These are phyloP conservation scores for Syngnathus scovelli DNA, from an alignment of 2,113 vertebrate species.

Conservation along the genomic window DNA sequence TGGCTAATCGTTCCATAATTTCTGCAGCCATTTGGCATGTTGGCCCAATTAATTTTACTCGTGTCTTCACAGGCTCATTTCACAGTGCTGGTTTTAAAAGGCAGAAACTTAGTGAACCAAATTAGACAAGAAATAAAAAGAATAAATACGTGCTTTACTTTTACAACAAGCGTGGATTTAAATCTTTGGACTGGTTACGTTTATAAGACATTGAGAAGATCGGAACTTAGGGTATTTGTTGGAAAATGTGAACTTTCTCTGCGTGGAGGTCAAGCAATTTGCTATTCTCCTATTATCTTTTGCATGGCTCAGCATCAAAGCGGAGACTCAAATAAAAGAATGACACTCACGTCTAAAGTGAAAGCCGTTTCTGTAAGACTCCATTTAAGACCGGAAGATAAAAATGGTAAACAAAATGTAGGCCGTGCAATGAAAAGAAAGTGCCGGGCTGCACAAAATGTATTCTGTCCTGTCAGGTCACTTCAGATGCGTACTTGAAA, in stretches of 20 bases:
- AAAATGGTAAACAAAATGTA: constrained; percentile 22
- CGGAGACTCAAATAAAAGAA: constrained; percentile 16
- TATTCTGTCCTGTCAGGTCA: constrained; percentile 21
- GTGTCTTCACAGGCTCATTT: constrained; percentile 18
- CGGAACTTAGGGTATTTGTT: constrained; percentile 3
- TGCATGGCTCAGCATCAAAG: constrained; percentile 29
- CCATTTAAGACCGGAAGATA: constrained; percentile 14
- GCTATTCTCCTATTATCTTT: neutral
- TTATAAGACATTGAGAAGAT: constrained; percentile 7
- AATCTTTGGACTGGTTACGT: neutral
- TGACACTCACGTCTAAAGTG: constrained; percentile 2
- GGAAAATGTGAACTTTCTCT: constrained; percentile 6
- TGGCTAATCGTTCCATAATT: constrained; percentile 18
- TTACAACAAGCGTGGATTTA: constrained; percentile 12
- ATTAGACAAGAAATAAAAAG: constrained; percentile 7
- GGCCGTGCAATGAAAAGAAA: constrained; percentile 14
- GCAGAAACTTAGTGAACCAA: constrained; percentile 5
- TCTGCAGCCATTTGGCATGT: constrained; percentile 24
- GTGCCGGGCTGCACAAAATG: constrained; percentile 10
- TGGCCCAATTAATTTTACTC: constrained; percentile 7
- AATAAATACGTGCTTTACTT: constrained; percentile 3
- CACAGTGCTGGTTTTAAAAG: neutral
- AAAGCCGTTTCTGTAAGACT: constrained; percentile 7
- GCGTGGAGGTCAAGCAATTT: constrained; percentile 19
- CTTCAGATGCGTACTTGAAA: constrained; percentile 21